Evolutionary conservation across 2,888 invertebrate genomes (phyloP).

Genomic region (Lycocerus yunnanus): DNA sequence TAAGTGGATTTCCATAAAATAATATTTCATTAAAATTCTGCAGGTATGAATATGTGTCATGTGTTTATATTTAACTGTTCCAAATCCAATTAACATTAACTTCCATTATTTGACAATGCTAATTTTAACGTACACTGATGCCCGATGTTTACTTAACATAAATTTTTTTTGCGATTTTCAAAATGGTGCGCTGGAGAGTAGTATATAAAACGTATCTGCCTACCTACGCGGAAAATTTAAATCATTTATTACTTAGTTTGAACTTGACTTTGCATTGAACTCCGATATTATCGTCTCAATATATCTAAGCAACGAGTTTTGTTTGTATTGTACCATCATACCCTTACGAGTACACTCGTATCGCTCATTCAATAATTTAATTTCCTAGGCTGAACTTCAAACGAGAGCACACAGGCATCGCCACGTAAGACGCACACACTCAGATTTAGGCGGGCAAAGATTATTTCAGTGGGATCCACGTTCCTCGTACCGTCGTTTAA

Average conservation of each 20-base stretch:
- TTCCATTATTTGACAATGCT: neutral
- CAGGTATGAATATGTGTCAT: neutral
- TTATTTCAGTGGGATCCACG: slow-evolving; percentile 60
- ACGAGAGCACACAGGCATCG: slow-evolving; percentile 55
- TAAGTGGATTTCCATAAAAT: neutral
- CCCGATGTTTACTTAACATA: neutral
- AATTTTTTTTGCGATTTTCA: neutral
- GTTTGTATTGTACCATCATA: neutral
- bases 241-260: neutral
- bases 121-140: neutral
- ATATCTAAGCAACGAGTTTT: neutral
- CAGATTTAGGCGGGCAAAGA: slow-evolving; percentile 63
- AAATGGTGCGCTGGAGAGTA: too few species aligned
- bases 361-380: neutral
- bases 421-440: slow-evolving; percentile 61
- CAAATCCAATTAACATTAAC: neutral
- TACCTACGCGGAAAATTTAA: neutral
- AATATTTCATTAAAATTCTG: neutral
- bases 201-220: too few species aligned
- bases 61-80: neutral
- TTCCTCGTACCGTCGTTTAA: slow-evolving; percentile 57
- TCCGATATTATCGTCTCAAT: neutral
- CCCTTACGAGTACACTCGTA: neutral
- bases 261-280: neutral
- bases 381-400: slow-evolving; percentile 60